These are phyloP conservation scores for Rotaria macrura DNA, from an alignment of 2,888 invertebrate genomes.

Conservation along the genomic window DNA sequence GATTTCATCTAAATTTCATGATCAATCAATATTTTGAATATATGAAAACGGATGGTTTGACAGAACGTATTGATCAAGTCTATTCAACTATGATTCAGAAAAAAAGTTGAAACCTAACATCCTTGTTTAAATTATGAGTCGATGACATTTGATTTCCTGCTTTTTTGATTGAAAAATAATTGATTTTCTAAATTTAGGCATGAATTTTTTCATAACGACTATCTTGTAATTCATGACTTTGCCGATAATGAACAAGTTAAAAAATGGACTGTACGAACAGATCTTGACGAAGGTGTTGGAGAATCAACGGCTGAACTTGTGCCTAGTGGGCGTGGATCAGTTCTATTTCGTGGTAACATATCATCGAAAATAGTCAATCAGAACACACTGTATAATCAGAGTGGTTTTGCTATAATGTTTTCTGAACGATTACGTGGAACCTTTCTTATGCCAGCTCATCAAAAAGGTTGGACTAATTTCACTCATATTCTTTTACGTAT, in stretches of 20 bases:
- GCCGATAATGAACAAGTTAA: conserved; percentile 25
- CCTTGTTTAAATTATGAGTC: too few relatives aligned
- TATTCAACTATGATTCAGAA: too few relatives aligned
- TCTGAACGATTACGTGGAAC: conserved; percentile 35
- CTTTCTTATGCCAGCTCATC: conserved; percentile 42
- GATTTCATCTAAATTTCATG: too few relatives aligned
- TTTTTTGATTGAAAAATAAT: too few relatives aligned
- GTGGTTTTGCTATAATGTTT: conserved; percentile 29
- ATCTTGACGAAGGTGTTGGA: conserved; percentile 28
- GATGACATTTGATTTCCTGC: too few relatives aligned
- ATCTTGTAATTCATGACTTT: conserved; percentile 23
- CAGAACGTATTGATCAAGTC: too few relatives aligned
- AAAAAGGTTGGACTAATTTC: conserved; percentile 66
- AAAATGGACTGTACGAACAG: conserved; percentile 28
- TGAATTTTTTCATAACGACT: conserved; percentile 25
- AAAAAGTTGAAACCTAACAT: too few relatives aligned
- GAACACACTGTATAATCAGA: conserved; percentile 26
- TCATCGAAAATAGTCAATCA: conserved; percentile 24
- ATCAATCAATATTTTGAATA: too few relatives aligned
- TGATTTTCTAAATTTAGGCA: background rate
- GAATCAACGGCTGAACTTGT: conserved; percentile 25
- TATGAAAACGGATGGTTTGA: too few relatives aligned
- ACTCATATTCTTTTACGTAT: conserved; percentile 67
- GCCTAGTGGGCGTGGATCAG: conserved; percentile 18
- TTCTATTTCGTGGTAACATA: conserved; percentile 33